phyloP scores from a whole-genome alignment of 2,888 invertebrate genomes.

The Ptilodon capucinus region DNA sequence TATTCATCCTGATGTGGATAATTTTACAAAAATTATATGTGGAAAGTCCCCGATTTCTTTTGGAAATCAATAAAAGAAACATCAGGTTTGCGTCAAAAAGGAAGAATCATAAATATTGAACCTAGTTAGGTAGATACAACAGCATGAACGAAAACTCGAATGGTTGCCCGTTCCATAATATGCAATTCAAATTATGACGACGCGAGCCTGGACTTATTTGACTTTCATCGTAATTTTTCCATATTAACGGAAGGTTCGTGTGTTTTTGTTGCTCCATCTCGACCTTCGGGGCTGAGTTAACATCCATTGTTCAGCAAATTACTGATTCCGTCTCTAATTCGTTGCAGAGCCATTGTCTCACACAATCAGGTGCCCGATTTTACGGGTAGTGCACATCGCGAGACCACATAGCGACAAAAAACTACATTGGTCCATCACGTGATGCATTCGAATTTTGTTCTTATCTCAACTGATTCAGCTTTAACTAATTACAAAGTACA shows the following conservation, averaged over 20 bases:
- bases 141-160: not conserved
- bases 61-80: no score
- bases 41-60: no score
- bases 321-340: constrained; percentile 73
- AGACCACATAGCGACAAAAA: constrained; percentile 25
- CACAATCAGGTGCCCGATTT: constrained; percentile 62
- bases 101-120: no score
- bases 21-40: not conserved
- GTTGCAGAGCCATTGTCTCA: constrained; percentile 68
- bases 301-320: constrained; percentile 75
- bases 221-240: constrained; percentile 40
- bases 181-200: not conserved
- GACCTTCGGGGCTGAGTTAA: constrained; percentile 73
- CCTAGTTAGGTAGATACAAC: no score
- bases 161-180: not conserved
- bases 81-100: no score
- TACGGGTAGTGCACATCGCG: constrained; percentile 59
- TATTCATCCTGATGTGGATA: not conserved
- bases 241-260: constrained; percentile 40
- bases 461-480: constrained; percentile 5
- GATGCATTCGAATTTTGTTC: constrained; percentile 21
- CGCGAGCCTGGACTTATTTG: constrained; percentile 11
- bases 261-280: constrained; percentile 55
- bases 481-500: constrained; percentile 10
- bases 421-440: constrained; percentile 31